Percentiles rank a stretch among this genome's conserved stretches.
Evolutionary conservation across 2,113 vertebrate species (phyloP).

Genomic region (Mugil cephalus): DNA sequence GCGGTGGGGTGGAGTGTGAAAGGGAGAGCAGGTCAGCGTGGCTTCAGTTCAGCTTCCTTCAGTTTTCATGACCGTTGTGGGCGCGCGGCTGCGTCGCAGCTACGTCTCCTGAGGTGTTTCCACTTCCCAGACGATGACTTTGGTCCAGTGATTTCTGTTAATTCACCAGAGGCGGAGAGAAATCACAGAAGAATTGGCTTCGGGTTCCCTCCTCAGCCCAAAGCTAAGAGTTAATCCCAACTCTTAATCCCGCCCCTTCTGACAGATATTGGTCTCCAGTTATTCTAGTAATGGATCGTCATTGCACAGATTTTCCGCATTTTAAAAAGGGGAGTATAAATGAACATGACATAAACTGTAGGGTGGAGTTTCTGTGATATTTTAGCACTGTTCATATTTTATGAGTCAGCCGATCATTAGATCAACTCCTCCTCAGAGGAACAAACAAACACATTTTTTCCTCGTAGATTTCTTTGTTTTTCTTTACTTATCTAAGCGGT

Average conservation of each 20-base stretch:
- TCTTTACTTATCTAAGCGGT: too few species aligned
- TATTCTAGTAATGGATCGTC: slow-evolving; percentile 1
- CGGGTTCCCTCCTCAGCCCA: not conserved
- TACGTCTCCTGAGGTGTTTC: slow-evolving; percentile 11
- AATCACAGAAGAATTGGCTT: slow-evolving; percentile 15
- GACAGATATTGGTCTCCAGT: slow-evolving; percentile 5
- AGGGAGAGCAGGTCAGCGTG: slow-evolving; percentile 18
- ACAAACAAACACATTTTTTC: too few species aligned
- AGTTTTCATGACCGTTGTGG: slow-evolving; percentile 13
- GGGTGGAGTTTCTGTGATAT: too few species aligned
- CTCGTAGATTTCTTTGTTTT: too few species aligned
- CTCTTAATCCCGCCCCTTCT: not conserved
- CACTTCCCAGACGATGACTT: slow-evolving; percentile 9
- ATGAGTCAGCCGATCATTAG: too few species aligned
- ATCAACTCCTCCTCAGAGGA: too few species aligned
- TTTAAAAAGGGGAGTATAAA: not conserved
- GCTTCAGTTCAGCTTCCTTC: slow-evolving; percentile 16
- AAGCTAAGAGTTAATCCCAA: not conserved
- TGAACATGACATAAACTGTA: not conserved
- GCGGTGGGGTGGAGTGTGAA: slow-evolving; percentile 35
- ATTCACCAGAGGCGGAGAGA: slow-evolving; percentile 9
- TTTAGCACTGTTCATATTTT: too few species aligned
- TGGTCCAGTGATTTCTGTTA: not conserved
- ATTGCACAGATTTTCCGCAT: not conserved
- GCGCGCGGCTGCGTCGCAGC: slow-evolving; percentile 8